phyloP scores from a whole-genome alignment of 2,113 vertebrate genomes.

The Hippolais icterina region DNA sequence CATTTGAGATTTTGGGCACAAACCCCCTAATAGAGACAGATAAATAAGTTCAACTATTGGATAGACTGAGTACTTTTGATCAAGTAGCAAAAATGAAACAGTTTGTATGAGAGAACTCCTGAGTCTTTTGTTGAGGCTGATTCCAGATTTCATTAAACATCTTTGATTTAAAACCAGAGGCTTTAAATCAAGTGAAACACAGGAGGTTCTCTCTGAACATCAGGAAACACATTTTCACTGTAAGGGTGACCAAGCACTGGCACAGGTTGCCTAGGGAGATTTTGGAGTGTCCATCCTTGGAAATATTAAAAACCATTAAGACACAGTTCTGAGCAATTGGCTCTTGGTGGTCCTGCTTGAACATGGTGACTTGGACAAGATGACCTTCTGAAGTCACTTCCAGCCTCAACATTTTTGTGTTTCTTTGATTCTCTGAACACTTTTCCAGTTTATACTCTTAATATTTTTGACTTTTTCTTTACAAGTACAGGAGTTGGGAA shows the following conservation, averaged over 20 bases:
- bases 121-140: background rate
- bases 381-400: background rate
- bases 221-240: background rate
- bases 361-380: background rate
- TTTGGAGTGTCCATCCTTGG: background rate
- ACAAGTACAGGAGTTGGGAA: background rate
- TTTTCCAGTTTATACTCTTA: background rate
- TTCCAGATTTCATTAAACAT: background rate
- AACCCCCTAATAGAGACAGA: background rate
- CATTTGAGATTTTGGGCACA: background rate
- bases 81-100: background rate
- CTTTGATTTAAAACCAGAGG: background rate
- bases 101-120: background rate
- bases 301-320: background rate
- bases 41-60: background rate
- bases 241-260: background rate
- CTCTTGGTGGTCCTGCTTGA: background rate
- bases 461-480: background rate
- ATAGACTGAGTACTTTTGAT: background rate
- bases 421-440: background rate
- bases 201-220: background rate
- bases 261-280: background rate
- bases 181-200: background rate
- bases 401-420: background rate
- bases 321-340: accelerated